Base-by-base conservation (phyloP, 2,888 invertebrate genomes). In the Chaetogeoica ovagalla region DNA sequence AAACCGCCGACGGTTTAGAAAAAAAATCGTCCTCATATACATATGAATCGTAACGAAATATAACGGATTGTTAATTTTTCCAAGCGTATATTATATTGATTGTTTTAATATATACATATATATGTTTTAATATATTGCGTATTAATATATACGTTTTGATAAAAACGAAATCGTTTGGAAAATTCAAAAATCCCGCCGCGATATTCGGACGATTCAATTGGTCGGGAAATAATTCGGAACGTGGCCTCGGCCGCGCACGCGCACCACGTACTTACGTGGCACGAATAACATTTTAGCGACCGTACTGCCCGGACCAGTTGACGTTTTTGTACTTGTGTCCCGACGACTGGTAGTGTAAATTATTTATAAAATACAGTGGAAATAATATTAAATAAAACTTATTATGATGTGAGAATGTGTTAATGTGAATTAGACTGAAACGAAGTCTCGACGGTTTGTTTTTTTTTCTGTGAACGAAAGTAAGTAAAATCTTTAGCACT, bases 211-310 rank as follows among this genome's bases (percentile, higher is more conserved):
- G 2, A 19, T 66, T 0, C n/a, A 15, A 75, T 75, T 75, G 75
- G 75, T 43, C 23, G 23, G 15, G 2, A 9, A 43, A 66, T 59
- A 59, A 57, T 66, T n/a, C 43, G 57, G 75, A 75, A 87, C 87
- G 87, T 87, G 87, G 87, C 84, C 85, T 86, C 85, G 85, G 85
- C 84, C 85, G 87, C 87, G 87, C 89, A 87, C 89, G 89, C 89
- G 89, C 87, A 86, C 84, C 87, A 85, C 85, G 85, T 86, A 89
- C 89, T 89, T 89, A 90, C 90, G 89, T 90, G 89, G 90, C 89
- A 82, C 57, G 75, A 48, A 66, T n/a, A 59, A 65, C 59, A 59
- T 66, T 66, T 66, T 23, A 15, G 21, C 43, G 23, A 30, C 2
- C 4, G 30, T 30, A 30, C 57, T n/a, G 59, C 23, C 43, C 15